A percentile compares a stretch with the other conserved stretches of the same genome.
Conservation (phyloP, 2,113 vertebrate genomes). For the Peromyscus leucopus region DNA sequence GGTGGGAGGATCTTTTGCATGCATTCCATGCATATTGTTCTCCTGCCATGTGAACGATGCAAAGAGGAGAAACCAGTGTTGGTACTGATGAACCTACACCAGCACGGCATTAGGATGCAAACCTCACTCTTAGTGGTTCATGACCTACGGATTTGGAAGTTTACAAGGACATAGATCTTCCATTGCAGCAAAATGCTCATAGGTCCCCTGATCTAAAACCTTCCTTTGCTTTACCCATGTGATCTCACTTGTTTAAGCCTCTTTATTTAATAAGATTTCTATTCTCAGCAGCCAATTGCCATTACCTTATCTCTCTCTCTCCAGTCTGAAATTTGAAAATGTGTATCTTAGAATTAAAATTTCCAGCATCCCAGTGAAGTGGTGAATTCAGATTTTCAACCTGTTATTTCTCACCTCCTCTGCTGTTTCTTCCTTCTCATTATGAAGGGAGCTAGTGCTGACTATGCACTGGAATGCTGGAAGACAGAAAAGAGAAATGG, state of each 20-base stretch:
- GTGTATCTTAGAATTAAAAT: background rate
- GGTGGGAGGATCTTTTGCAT: background rate
- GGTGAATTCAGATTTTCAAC: background rate
- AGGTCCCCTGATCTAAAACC: background rate
- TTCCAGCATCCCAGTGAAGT: background rate
- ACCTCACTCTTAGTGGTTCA: background rate
- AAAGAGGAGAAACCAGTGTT: background rate
- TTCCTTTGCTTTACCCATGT: background rate
- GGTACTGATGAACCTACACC: background rate
- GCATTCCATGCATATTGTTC: background rate
- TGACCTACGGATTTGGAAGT: background rate
- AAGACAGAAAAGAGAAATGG: background rate
- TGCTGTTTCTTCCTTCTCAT: background rate
- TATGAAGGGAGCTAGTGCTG: background rate
- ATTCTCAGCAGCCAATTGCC: background rate
- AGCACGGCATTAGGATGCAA: background rate
- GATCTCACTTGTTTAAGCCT: background rate
- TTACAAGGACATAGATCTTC: background rate
- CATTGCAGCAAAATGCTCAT: background rate
- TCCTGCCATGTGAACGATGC: background rate
- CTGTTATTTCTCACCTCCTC: background rate
- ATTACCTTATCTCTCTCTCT: background rate
- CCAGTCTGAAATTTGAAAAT: background rate
- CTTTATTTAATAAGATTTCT: background rate
- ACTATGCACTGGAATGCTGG: background rate